Conservation (phyloP, 2,797 vertebrate species). For the Gadopsis marmoratus region DNA sequence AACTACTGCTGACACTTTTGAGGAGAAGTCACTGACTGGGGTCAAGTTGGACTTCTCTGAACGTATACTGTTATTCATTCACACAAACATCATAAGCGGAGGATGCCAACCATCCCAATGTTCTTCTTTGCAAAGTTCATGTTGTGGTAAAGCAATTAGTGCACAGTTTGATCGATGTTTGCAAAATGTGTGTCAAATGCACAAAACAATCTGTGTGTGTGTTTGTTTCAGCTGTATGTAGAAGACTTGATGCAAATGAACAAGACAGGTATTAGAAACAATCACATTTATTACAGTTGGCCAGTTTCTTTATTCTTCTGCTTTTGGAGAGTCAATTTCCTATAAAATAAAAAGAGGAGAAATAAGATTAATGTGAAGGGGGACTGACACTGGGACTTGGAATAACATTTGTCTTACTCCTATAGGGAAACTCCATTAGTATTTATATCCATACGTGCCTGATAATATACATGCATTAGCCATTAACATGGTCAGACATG, state of each 20-base stretch:
- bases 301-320: background rate
- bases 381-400: background rate
- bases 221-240: background rate
- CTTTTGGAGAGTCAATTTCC: background rate
- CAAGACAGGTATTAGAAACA: background rate
- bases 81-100: background rate
- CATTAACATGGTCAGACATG: background rate
- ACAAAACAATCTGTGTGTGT: background rate
- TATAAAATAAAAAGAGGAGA: background rate
- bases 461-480: background rate
- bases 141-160: background rate
- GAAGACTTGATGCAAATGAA: conserved; percentile 1
- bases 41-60: background rate
- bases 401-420: background rate
- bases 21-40: background rate
- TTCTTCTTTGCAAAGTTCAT: background rate
- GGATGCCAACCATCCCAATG: background rate
- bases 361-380: background rate
- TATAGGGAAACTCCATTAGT: background rate
- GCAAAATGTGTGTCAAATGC: background rate
- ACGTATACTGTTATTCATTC: background rate
- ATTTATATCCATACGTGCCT: background rate
- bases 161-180: background rate
- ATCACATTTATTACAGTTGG: conserved; percentile 1
- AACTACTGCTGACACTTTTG: background rate